A percentile compares a stretch with the other conserved stretches of the same genome.
Conservation (phyloP, 2,888 invertebrate species). For the Thera britannica region DNA sequence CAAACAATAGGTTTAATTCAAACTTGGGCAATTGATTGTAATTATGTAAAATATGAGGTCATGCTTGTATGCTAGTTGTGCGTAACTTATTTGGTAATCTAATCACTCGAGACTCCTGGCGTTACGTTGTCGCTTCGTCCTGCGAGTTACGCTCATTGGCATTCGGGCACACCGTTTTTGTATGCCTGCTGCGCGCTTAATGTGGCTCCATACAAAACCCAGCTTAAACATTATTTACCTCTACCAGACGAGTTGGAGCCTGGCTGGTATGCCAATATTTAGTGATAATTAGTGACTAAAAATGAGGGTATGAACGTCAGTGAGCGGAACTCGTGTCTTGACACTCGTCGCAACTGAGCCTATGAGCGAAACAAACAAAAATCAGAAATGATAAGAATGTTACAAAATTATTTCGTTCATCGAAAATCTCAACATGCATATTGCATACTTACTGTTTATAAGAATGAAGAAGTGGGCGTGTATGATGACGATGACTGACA, state of each 20-base stretch:
- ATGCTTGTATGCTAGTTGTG: conserved; percentile 34
- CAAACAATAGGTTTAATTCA: conserved; percentile 36
- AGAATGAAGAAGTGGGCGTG: neutral
- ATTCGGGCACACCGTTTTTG: neutral
- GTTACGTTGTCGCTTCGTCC: neutral
- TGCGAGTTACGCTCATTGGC: too few relatives aligned
- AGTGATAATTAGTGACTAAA: too few relatives aligned
- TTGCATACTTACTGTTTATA: neutral
- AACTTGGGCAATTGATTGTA: conserved; percentile 37
- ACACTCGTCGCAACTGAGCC: neutral
- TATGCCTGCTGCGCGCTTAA: neutral
- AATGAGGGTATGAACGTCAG: neutral
- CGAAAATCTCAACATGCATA: neutral
- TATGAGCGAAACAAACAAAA: neutral
- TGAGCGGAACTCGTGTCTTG: neutral
- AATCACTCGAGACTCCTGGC: neutral
- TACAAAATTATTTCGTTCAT: conserved; percentile 8
- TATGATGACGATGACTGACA: neutral
- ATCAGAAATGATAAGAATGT: conserved; percentile 9
- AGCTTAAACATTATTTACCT: too few relatives aligned
- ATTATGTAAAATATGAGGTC: conserved; percentile 23
- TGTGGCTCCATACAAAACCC: too few relatives aligned
- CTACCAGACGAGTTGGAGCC: too few relatives aligned
- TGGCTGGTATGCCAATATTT: too few relatives aligned
- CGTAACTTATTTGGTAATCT: conserved; percentile 21